These are phyloP conservation scores for Chiloscyllium plagiosum DNA, from an alignment of 2,113 vertebrate species.

Conservation along the genomic window DNA sequence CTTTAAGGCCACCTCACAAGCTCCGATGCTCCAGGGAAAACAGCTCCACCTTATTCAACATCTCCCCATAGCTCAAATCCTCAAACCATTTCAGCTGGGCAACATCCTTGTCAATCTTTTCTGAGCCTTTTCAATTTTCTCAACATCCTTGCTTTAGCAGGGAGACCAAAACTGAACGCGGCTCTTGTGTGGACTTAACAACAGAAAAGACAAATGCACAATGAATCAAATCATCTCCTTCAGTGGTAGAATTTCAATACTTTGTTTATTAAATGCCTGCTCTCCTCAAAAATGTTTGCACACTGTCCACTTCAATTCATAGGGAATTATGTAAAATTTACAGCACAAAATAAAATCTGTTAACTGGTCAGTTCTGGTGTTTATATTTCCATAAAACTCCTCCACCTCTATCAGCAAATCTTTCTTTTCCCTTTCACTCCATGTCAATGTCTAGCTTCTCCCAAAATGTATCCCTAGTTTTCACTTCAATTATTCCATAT, in stretches of 20 bases:
- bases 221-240: background rate
- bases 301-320: background rate
- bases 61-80: no score
- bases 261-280: background rate
- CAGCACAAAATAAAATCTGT: background rate
- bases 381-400: background rate
- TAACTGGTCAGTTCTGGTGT: background rate
- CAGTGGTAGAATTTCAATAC: background rate
- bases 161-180: no score
- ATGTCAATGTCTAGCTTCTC: background rate
- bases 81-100: no score
- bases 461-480: background rate
- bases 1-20: no score
- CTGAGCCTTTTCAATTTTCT: no score
- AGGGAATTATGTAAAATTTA: background rate
- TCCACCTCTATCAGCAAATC: background rate
- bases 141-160: no score
- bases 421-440: background rate
- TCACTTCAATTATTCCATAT: background rate
- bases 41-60: no score
- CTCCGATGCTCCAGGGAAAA: no score
- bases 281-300: background rate
- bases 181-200: background rate
- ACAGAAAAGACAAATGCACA: background rate
- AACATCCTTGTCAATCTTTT: no score